Conservation (phyloP, 2,113 vertebrate species). For the Psophia crepitans region DNA sequence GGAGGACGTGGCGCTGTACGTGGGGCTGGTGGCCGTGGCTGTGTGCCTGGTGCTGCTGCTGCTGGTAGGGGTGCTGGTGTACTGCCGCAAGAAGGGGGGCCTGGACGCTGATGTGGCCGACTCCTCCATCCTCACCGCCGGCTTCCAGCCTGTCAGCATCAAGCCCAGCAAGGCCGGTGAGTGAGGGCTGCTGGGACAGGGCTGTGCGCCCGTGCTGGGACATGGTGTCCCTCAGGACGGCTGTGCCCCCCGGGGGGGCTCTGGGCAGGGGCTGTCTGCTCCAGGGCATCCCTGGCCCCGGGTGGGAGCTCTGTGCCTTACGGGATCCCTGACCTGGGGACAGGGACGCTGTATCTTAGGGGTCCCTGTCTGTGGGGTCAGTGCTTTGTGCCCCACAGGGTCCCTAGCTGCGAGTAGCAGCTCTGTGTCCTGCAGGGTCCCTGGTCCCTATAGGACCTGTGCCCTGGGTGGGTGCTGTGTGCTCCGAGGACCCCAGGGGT, state of each 20-base stretch:
- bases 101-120: slow-evolving; percentile 93
- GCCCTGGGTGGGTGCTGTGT: neutral
- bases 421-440: neutral
- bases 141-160: slow-evolving; percentile 98
- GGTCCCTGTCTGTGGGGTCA: neutral
- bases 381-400: neutral
- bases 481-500: too few relatives aligned
- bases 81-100: slow-evolving; percentile 92
- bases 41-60: slow-evolving; percentile 92
- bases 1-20: slow-evolving; percentile 92
- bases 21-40: slow-evolving; percentile 91
- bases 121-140: slow-evolving; percentile 97
- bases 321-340: neutral
- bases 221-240: rapidly evolving
- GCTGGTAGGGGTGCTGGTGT: slow-evolving; percentile 89
- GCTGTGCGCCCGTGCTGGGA: neutral
- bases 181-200: neutral
- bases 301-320: neutral
- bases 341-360: neutral
- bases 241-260: rapidly evolving
- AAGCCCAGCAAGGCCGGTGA: slow-evolving; percentile 97
- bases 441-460: neutral
- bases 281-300: neutral
- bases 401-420: neutral
- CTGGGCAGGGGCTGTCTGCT: neutral